These are phyloP conservation scores for Hyperoplus lanceolatus DNA, from an alignment of 2,797 vertebrate genomes.

Conservation along the genomic window DNA sequence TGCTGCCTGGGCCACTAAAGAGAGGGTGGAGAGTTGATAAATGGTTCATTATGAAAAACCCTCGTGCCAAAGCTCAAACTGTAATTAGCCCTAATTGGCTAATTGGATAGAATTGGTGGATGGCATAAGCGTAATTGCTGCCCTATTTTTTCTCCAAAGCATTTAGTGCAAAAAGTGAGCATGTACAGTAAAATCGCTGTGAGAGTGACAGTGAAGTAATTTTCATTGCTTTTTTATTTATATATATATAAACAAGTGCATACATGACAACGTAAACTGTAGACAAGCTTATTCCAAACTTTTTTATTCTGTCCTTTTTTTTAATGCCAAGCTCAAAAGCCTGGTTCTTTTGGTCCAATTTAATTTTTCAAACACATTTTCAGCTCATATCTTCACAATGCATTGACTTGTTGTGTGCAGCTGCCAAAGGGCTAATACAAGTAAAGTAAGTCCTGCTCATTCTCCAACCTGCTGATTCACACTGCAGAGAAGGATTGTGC, in stretches of 20 bases:
- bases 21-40: constrained; percentile 76
- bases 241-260: neutral
- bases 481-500: constrained; percentile 29
- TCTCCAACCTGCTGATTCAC: constrained; percentile 52
- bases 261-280: constrained; percentile 15
- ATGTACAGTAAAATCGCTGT: constrained; percentile 7
- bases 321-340: neutral
- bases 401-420: constrained; percentile 20
- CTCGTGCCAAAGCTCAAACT: constrained; percentile 80
- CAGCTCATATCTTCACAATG: neutral
- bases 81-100: constrained; percentile 84
- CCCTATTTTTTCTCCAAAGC: constrained; percentile 45
- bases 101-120: constrained; percentile 79
- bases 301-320: constrained; percentile 4
- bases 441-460: constrained; percentile 28
- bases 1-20: constrained; percentile 66
- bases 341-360: neutral
- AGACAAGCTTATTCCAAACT: neutral
- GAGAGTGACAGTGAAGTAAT: constrained; percentile 12
- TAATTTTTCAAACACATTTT: neutral
- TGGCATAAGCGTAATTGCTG: constrained; percentile 72
- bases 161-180: constrained; percentile 51
- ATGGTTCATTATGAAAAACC: constrained; percentile 83
- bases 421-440: constrained; percentile 53
- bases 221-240: constrained; percentile 13